Evolutionary conservation across 2,113 vertebrate species (phyloP).

Genomic region (Melierax canorus): DNA sequence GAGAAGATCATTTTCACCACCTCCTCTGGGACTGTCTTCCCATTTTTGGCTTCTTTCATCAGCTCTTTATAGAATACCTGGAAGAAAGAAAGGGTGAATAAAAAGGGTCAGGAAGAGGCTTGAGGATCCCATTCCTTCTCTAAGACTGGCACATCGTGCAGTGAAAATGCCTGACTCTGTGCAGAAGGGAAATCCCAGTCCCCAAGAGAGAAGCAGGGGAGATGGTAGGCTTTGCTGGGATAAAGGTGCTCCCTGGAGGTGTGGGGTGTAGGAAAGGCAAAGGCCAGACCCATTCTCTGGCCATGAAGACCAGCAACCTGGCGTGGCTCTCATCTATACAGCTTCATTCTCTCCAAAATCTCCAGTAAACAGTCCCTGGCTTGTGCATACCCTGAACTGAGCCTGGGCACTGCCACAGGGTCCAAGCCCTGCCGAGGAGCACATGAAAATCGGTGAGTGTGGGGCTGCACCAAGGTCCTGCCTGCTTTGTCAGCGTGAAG

Average conservation of each 20-base stretch:
- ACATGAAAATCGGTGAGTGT: neutral
- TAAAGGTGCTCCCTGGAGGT: neutral
- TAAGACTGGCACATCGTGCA: neutral
- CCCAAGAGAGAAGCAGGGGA: neutral
- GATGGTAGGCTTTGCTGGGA: neutral
- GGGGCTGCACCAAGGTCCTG: neutral
- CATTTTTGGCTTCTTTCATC: constrained; percentile 75
- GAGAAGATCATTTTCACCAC: constrained; percentile 87
- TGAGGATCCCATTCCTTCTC: neutral
- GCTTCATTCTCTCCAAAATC: neutral
- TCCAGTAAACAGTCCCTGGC: neutral
- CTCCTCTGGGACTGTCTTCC: constrained; percentile 81
- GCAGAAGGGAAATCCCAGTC: neutral
- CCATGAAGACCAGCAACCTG: neutral
- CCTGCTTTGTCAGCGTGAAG: neutral
- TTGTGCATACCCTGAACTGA: neutral
- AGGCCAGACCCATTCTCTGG: neutral
- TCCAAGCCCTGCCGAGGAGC: neutral
- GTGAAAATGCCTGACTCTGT: neutral
- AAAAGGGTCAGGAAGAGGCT: neutral
- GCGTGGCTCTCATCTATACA: neutral
- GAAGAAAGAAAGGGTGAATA: neutral
- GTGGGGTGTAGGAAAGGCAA: neutral
- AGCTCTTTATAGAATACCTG: constrained; percentile 84
- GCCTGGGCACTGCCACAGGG: neutral